phyloP scores from a whole-genome alignment of 2,797 vertebrate species.

The Scarus forsteni region DNA sequence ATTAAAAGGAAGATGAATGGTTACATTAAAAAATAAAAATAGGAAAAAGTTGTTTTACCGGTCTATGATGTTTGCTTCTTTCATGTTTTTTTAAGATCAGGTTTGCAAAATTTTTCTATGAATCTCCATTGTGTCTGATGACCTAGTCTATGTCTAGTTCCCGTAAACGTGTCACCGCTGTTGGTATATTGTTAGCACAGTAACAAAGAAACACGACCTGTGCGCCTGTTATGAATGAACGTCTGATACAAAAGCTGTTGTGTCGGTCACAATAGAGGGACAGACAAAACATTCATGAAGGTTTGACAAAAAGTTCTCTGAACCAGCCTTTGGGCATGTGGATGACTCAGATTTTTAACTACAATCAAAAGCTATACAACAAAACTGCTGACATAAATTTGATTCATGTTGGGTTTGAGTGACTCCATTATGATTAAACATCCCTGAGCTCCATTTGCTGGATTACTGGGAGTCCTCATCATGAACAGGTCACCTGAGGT shows the following conservation, averaged over 20 bases:
- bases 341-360: background rate
- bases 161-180: background rate
- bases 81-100: too few species aligned
- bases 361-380: slow-evolving; percentile 55
- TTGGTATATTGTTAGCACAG: background rate
- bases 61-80: too few species aligned
- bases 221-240: background rate
- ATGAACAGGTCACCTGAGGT: slow-evolving; percentile 8
- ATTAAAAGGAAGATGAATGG: too few species aligned
- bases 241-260: slow-evolving; percentile 8
- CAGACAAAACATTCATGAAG: slow-evolving; percentile 6
- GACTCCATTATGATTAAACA: slow-evolving; percentile 26
- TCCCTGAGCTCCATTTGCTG: slow-evolving; percentile 32
- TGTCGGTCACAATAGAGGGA: background rate
- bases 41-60: too few species aligned
- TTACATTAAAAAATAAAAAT: too few species aligned
- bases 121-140: background rate
- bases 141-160: background rate
- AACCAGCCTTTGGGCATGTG: background rate
- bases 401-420: slow-evolving; percentile 28
- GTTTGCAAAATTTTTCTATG: too few species aligned
- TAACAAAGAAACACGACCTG: background rate
- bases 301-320: background rate
- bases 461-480: slow-evolving; percentile 37
- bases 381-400: slow-evolving; percentile 39